These are phyloP conservation scores for Peromyscus melanophrys DNA, from an alignment of 2,797 vertebrate genomes.

Conservation along the genomic window DNA sequence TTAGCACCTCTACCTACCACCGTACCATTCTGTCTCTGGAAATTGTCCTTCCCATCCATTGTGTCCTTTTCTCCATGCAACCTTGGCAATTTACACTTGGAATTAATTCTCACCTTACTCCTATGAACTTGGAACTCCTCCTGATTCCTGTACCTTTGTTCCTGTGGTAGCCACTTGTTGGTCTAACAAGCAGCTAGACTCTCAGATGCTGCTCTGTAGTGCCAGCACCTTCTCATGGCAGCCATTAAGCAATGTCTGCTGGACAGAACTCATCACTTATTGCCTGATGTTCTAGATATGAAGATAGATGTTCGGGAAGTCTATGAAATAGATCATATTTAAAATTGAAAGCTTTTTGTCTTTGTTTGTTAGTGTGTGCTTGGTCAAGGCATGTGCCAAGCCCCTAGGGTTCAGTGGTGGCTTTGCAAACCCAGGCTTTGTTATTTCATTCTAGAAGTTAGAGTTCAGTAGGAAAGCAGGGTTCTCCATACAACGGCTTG, in stretches of 20 bases:
- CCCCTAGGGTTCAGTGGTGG: not conserved
- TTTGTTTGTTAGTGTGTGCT: not conserved
- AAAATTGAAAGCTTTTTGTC: not conserved
- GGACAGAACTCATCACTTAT: not conserved
- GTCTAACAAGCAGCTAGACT: not conserved
- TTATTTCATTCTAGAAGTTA: not conserved
- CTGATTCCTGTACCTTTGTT: not conserved
- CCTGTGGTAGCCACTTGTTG: not conserved
- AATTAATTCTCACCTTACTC: not conserved
- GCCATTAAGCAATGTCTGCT: not conserved
- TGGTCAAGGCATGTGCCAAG: not conserved
- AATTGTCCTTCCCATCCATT: not conserved
- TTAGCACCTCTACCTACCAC: not conserved
- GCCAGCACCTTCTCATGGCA: not conserved
- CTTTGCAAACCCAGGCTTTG: not conserved
- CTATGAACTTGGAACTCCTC: not conserved
- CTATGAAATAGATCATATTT: not conserved
- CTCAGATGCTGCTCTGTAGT: not conserved
- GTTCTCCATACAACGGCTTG: not conserved
- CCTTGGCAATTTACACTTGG: not conserved
- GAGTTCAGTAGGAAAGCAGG: not conserved
- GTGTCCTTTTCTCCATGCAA: not conserved
- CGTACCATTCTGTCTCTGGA: not conserved
- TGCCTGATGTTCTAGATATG: not conserved
- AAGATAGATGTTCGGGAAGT: not conserved